Percentiles rank a stretch among this genome's conserved stretches.
phyloP scores from a whole-genome alignment of 1,140 invertebrate genomes.

The Megathymus violae region DNA sequence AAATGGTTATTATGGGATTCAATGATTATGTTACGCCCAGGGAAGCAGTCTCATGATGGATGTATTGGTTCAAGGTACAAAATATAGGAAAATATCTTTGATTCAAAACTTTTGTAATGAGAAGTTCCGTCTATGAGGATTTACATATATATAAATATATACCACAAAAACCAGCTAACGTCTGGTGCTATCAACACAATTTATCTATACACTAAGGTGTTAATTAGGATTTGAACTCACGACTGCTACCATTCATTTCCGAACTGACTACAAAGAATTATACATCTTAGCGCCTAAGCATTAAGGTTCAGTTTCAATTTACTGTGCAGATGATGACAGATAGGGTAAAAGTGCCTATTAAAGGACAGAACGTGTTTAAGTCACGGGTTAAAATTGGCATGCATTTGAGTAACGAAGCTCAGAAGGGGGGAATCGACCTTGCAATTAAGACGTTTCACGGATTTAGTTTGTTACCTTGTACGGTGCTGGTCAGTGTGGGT shows the following conservation, averaged over 20 bases:
- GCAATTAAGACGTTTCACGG: conserved; percentile 61
- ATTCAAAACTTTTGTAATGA: background rate
- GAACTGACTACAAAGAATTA: conserved; percentile 32
- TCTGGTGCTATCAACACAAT: conserved; percentile 66
- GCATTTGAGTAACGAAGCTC: conserved; percentile 57
- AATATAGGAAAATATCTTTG: background rate
- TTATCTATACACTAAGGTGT: conserved; percentile 76
- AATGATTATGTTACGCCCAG: too few relatives aligned
- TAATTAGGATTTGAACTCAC: conserved; percentile 79
- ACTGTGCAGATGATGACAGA: conserved; percentile 53
- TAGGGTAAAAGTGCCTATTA: conserved; percentile 70
- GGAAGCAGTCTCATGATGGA: too few relatives aligned
- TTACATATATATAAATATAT: conserved; percentile 13
- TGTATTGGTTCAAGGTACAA: too few relatives aligned
- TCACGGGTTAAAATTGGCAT: conserved; percentile 74
- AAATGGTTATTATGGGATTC: too few relatives aligned
- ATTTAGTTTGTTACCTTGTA: conserved; percentile 28
- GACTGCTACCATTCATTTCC: conserved; percentile 67
- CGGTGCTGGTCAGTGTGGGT: background rate
- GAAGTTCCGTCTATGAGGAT: background rate
- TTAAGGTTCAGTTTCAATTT: conserved; percentile 34
- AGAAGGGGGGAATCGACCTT: conserved; percentile 53
- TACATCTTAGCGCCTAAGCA: conserved; percentile 31
- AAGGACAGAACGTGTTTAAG: conserved; percentile 59
- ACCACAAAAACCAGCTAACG: conserved; percentile 53